phyloP scores from a whole-genome alignment of 2,797 vertebrate genomes.

The Caiman crocodilus region DNA sequence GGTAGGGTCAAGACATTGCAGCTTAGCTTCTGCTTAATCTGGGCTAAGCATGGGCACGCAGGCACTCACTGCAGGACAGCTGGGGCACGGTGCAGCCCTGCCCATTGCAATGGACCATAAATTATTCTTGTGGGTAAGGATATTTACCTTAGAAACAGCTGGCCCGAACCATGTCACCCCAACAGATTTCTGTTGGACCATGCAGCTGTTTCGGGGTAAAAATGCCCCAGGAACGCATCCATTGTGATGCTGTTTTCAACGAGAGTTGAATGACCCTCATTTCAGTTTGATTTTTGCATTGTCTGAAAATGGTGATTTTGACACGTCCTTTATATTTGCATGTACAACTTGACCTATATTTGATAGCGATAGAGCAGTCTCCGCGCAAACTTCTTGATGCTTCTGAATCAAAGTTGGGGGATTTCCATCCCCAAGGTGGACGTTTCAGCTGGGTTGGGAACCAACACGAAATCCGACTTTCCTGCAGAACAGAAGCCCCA shows the following conservation, averaged over 20 bases:
- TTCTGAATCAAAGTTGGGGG: neutral
- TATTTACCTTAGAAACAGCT: neutral
- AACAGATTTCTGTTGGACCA: neutral
- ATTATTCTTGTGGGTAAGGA: too few species aligned
- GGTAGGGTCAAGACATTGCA: too few species aligned
- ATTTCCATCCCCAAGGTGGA: neutral
- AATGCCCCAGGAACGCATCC: neutral
- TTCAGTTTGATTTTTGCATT: neutral
- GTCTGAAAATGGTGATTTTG: too few species aligned
- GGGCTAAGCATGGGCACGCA: too few species aligned
- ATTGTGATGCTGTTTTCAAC: neutral
- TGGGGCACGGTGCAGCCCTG: too few species aligned
- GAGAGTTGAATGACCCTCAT: neutral
- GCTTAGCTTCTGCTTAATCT: too few species aligned
- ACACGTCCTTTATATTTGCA: too few species aligned
- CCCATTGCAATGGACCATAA: too few species aligned
- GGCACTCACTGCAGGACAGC: too few species aligned
- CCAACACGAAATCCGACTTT: neutral
- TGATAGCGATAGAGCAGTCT: too few species aligned
- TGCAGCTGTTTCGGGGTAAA: neutral
- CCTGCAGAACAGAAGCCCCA: neutral
- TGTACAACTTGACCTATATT: too few species aligned
- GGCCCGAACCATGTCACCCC: neutral
- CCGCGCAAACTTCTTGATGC: neutral
- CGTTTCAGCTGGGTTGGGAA: neutral